These are phyloP conservation scores for Halisarca cf. caerulea DNA, from an alignment of 37 sponge, comb jelly and placozoan genomes.

Conservation along the genomic window DNA sequence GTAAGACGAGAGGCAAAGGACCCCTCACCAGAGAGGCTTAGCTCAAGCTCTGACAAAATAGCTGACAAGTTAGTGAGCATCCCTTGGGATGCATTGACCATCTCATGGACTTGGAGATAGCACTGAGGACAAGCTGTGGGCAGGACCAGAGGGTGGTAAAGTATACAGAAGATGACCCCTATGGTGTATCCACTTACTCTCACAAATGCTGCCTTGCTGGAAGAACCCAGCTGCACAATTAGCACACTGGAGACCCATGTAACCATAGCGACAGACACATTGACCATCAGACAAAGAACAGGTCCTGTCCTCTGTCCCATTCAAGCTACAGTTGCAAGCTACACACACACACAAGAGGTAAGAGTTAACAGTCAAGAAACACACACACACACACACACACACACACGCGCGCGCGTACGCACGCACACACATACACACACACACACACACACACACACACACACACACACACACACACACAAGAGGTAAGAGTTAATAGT, in stretches of 20 bases:
- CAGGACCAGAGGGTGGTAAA: not conserved
- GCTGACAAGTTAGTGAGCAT: not conserved
- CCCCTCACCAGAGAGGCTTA: not conserved
- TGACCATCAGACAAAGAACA: conserved; percentile 4
- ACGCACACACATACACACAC: conserved; percentile 11
- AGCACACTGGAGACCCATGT: not conserved
- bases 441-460: not conserved
- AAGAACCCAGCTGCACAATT: conserved; percentile 7
- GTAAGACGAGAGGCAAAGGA: not conserved
- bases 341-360: no score
- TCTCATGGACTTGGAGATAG: not conserved
- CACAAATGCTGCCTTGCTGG: not conserved
- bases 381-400: not conserved
- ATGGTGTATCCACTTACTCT: conserved; percentile 25
- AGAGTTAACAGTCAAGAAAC: not conserved
- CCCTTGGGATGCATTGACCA: not conserved
- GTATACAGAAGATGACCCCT: not conserved
- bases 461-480: not conserved
- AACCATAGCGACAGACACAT: not conserved
- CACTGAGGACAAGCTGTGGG: conserved; percentile 1
- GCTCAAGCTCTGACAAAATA: not conserved
- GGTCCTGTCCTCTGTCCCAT: not conserved
- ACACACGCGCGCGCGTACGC: conserved; percentile 7
- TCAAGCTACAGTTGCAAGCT: not conserved
- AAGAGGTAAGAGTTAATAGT: no score